Conservation (phyloP, 2,888 invertebrate species). For the Lamellibrachia satsuma region DNA sequence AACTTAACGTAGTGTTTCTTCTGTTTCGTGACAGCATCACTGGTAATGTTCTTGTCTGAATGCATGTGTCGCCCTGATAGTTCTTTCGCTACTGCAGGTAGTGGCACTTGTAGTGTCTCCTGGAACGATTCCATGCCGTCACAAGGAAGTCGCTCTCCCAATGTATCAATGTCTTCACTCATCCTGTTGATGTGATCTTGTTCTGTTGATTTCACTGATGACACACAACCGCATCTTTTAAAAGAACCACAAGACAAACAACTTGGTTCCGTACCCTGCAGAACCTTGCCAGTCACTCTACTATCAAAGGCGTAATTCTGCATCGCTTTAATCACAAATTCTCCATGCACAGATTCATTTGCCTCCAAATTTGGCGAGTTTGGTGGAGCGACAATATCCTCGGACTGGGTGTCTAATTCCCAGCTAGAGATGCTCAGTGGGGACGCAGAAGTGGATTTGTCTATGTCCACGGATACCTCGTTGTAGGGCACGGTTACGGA, state of each 20-base stretch:
- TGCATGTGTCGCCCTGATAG: background rate
- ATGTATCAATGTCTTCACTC: background rate
- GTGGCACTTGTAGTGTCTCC: background rate
- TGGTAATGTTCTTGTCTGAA: background rate
- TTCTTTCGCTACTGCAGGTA: background rate
- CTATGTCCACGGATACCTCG: background rate
- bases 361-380: background rate
- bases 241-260: background rate
- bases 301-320: background rate
- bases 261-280: background rate
- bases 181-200: background rate
- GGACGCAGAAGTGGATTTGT: background rate
- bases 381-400: background rate
- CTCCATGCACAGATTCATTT: background rate
- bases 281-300: background rate
- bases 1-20: background rate
- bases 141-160: background rate
- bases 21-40: background rate
- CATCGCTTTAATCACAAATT: background rate
- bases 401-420: background rate
- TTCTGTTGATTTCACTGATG: background rate
- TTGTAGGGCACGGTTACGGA: background rate
- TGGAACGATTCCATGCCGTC: background rate
- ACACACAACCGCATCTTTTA: background rate
- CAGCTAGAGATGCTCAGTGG: background rate